A percentile compares a stretch with the other conserved stretches of the same genome.
These are phyloP conservation scores for Enteromius trimaculatus DNA, from an alignment of 2,797 vertebrate genomes.

Conservation along the genomic window DNA sequence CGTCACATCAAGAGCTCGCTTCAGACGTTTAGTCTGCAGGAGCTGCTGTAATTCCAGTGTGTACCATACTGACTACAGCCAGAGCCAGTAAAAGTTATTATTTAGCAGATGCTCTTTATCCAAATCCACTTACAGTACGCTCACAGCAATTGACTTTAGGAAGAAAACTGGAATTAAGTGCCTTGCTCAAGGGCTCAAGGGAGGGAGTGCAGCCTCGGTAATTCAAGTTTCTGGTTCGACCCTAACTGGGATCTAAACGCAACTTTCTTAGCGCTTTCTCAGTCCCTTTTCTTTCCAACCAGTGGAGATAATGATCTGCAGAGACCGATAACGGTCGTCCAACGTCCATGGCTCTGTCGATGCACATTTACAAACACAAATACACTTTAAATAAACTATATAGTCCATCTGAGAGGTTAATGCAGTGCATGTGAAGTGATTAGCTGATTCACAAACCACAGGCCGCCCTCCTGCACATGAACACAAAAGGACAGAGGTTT, in stretches of 20 bases:
- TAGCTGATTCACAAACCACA: conserved; percentile 54
- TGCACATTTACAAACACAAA: not conserved
- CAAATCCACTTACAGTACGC: conserved; percentile 12
- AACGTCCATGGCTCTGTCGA: conserved; percentile 10
- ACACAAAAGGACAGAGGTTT: conserved; percentile 44
- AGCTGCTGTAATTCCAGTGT: conserved; percentile 34
- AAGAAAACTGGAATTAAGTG: conserved; percentile 39
- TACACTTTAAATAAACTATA: conserved; percentile 51
- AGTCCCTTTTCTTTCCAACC: conserved; percentile 18
- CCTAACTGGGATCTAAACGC: not conserved
- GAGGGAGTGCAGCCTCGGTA: not conserved
- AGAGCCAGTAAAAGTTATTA: conserved; percentile 16
- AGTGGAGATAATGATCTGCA: conserved; percentile 6
- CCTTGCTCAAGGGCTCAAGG: conserved; percentile 5
- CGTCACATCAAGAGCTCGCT: conserved; percentile 8
- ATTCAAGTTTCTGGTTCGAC: conserved; percentile 32
- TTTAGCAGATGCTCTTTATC: conserved; percentile 31
- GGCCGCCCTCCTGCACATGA: conserved; percentile 39
- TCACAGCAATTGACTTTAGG: conserved; percentile 7
- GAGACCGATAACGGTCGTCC: conserved; percentile 8
- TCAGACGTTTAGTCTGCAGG: conserved; percentile 12
- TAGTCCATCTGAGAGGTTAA: conserved; percentile 60
- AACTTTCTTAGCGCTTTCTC: conserved; percentile 14
- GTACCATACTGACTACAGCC: conserved; percentile 27
- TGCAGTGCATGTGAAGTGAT: conserved; percentile 69